Base-by-base conservation (phyloP, 1,140 invertebrate genomes). In the Drosophila busckii region DNA sequence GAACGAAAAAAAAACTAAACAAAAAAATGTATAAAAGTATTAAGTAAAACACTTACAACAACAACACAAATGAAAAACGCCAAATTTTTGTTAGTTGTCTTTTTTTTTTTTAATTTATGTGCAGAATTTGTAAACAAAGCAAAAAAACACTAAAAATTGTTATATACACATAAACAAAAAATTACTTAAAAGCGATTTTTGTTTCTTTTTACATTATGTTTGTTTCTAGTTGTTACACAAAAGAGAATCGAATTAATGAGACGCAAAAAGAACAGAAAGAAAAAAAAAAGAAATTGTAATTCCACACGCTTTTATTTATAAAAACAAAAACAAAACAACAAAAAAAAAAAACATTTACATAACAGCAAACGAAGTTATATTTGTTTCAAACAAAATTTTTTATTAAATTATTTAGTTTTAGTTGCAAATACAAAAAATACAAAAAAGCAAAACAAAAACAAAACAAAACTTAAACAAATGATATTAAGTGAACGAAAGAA, bases 251-350 rank as follows among this genome's bases (percentile, higher is more conserved):
- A n/a, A n/a, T n/a, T n/a, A n/a, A n/a, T n/a, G n/a, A n/a, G n/a
- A n/a, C n/a, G n/a, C 13, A 29, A 37, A 23, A 37, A 19, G 7
- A 28, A 12, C 53, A 29, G 48, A 50, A 32, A 45, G 25, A 52
- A 25, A 52, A 26, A 32, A 59, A 40, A 50, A 71, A 64, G 67
- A 64, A 82, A 85, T 56, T 78, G 70, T 78, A 85, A 85, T 85
- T 85, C 83, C 83, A 85, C 78, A 70, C 71, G 83, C 83, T 85
- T 85, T 85, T 85, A 85, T 78, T 85, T 84, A 65, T 53, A 64
- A 56, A 63, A 46, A 50, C 23, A 25, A 16, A 12, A 28, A 54
- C 26, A 44, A 13, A 7, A 23, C 20, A 16, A 28, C 26, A 45
- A 45, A 48, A 42, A 37, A 35, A 53, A 17, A 42, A 22, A 31